Conservation (phyloP, 2,888 invertebrate species). For the Caenorhabditis becei region DNA sequence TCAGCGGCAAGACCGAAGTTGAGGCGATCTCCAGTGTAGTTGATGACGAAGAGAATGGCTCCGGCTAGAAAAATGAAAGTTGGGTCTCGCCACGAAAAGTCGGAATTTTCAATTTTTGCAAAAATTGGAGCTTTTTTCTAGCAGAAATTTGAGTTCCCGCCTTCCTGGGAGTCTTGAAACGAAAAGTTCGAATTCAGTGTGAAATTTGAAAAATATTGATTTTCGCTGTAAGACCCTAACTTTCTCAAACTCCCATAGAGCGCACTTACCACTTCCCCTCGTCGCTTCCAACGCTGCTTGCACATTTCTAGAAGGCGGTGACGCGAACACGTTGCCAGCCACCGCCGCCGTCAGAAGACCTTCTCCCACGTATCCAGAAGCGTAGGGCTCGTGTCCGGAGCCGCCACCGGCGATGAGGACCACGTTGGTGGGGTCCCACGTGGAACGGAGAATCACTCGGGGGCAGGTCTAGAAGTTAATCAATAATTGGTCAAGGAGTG, state of each 20-base stretch:
- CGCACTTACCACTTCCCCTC: too few species aligned
- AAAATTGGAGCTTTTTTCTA: background rate
- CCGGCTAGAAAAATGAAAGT: slow-evolving; percentile 83
- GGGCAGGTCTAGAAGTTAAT: slow-evolving; percentile 46
- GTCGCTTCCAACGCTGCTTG: slow-evolving; percentile 85
- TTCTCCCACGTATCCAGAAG: slow-evolving; percentile 87
- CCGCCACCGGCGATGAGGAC: slow-evolving; percentile 86
- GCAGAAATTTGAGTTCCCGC: too few species aligned
- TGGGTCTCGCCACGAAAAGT: too few species aligned
- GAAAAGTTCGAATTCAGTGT: too few species aligned
- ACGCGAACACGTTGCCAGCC: slow-evolving; percentile 88
- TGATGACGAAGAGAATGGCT: slow-evolving; percentile 87
- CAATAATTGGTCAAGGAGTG: background rate
- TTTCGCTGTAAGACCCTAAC: too few species aligned
- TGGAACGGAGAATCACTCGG: slow-evolving; percentile 46
- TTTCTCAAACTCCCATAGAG: too few species aligned
- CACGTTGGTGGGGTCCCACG: slow-evolving; percentile 45
- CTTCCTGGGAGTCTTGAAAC: too few species aligned
- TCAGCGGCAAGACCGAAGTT: slow-evolving; percentile 91
- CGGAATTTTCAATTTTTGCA: slow-evolving; percentile 12
- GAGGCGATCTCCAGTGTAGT: slow-evolving; percentile 89
- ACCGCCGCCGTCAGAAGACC: slow-evolving; percentile 90
- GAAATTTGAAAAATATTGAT: too few species aligned
- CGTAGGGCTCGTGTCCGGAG: slow-evolving; percentile 89
- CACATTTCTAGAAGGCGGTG: slow-evolving; percentile 87